Evolutionary conservation across 92 coral and sea anemone genomes (phyloP).

Genomic region (Scolanthus callimorphus): DNA sequence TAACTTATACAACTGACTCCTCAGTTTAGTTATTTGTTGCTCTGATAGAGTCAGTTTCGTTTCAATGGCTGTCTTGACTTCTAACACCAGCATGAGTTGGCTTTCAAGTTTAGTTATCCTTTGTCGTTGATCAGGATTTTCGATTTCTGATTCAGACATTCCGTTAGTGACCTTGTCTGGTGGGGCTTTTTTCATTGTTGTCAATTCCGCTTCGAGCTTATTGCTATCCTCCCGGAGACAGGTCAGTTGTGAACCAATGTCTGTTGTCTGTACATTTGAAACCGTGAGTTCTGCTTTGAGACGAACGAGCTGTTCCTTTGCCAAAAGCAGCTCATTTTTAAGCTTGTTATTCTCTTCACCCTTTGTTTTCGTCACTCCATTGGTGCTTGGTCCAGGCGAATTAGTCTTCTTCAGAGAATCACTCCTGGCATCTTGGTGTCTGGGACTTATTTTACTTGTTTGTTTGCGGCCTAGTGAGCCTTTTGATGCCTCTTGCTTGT

Average conservation of each 20-base stretch:
- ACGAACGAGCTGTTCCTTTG: conserved; percentile 86
- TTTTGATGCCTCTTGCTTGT: conserved; percentile 4
- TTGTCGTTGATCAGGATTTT: conserved; percentile 76
- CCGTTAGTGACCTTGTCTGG: conserved; percentile 38
- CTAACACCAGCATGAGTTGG: conserved; percentile 52
- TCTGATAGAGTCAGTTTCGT: conserved; percentile 34
- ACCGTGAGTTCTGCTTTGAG: conserved; percentile 80
- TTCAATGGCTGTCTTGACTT: conserved; percentile 58
- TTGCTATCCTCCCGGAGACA: conserved; percentile 84
- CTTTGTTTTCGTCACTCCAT: background rate
- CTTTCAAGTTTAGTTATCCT: conserved; percentile 75
- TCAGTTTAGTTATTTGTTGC: conserved; percentile 27
- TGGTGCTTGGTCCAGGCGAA: too few species aligned
- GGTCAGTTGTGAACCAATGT: conserved; percentile 69
- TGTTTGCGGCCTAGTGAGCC: background rate
- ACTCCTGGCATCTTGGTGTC: conserved; percentile 5
- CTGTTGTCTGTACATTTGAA: conserved; percentile 73
- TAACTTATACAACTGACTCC: conserved; percentile 28
- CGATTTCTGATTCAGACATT: conserved; percentile 60
- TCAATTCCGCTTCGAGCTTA: conserved; percentile 73
- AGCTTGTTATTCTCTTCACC: conserved; percentile 62
- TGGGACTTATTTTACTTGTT: conserved; percentile 5
- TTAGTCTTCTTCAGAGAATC: background rate
- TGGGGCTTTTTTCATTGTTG: conserved; percentile 62
- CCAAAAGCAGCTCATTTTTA: conserved; percentile 73